These are phyloP conservation scores for Siphlonurus alternatus DNA, from an alignment of 2,888 invertebrate genomes.

Conservation along the genomic window DNA sequence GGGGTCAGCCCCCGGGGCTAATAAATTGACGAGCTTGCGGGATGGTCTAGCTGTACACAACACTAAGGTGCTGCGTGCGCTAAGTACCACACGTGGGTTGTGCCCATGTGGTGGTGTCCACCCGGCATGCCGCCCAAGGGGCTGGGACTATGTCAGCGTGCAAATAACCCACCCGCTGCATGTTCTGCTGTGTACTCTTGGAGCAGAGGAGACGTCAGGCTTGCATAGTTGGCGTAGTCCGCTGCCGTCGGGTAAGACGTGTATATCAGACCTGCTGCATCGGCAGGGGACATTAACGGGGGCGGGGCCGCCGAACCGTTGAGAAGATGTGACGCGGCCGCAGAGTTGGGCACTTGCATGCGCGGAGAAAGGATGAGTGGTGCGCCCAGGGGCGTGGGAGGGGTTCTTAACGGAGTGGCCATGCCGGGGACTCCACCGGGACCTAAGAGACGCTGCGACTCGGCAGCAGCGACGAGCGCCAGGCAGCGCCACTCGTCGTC, in stretches of 20 bases:
- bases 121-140: background rate
- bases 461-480: constrained; percentile 52
- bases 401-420: constrained; percentile 40
- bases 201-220: constrained; percentile 58
- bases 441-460: constrained; percentile 53
- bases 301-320: constrained; percentile 33
- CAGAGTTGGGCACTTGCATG: constrained; percentile 66
- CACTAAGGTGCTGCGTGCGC: constrained; percentile 6
- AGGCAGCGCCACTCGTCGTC: constrained; percentile 77
- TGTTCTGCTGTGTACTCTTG: constrained; percentile 54
- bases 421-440: constrained; percentile 35
- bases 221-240: constrained; percentile 77
- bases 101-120: background rate
- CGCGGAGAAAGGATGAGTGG: constrained; percentile 84
- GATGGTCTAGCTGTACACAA: constrained; percentile 1
- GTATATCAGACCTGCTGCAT: constrained; percentile 68
- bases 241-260: constrained; percentile 45
- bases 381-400: constrained; percentile 69
- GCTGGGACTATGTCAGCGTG: constrained; percentile 41
- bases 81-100: background rate
- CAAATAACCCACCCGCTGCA: constrained; percentile 92
- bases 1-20: background rate
- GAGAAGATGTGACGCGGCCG: constrained; percentile 35
- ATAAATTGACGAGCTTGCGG: background rate
- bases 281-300: constrained; percentile 45